Conservation (phyloP, 2,797 vertebrate genomes). For the Cuniculus paca region DNA sequence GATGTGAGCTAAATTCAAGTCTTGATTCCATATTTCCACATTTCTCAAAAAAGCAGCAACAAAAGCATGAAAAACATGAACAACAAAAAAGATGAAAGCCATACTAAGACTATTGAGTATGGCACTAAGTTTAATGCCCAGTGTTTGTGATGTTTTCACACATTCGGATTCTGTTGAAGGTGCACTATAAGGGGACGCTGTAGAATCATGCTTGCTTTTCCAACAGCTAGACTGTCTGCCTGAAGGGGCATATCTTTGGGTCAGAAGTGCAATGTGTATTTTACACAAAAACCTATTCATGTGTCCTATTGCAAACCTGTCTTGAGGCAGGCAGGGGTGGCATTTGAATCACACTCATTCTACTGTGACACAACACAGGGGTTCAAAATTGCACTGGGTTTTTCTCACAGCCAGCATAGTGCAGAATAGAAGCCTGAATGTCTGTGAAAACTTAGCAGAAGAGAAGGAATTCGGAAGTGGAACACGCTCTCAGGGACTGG, state of each 20-base stretch:
- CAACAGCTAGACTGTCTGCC: background rate
- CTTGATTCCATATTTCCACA: background rate
- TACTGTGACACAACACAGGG: background rate
- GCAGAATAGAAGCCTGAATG: background rate
- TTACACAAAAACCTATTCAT: background rate
- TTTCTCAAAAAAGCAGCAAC: background rate
- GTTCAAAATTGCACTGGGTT: background rate
- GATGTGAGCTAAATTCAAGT: background rate
- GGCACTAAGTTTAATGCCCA: background rate
- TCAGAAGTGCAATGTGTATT: background rate
- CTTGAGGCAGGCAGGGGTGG: background rate
- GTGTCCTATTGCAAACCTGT: background rate
- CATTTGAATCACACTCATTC: rapidly evolving
- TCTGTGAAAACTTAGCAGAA: background rate
- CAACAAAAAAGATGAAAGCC: background rate
- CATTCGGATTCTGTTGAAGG: background rate
- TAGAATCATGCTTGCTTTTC: rapidly evolving
- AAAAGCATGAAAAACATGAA: background rate
- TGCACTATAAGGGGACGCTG: background rate
- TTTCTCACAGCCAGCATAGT: background rate
- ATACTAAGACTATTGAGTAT: background rate
- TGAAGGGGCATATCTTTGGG: background rate
- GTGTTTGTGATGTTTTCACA: background rate
- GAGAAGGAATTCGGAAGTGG: background rate
- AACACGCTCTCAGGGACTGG: too few relatives aligned